These are phyloP conservation scores for Petromus typicus DNA, from an alignment of 2,113 vertebrate genomes.

Conservation along the genomic window DNA sequence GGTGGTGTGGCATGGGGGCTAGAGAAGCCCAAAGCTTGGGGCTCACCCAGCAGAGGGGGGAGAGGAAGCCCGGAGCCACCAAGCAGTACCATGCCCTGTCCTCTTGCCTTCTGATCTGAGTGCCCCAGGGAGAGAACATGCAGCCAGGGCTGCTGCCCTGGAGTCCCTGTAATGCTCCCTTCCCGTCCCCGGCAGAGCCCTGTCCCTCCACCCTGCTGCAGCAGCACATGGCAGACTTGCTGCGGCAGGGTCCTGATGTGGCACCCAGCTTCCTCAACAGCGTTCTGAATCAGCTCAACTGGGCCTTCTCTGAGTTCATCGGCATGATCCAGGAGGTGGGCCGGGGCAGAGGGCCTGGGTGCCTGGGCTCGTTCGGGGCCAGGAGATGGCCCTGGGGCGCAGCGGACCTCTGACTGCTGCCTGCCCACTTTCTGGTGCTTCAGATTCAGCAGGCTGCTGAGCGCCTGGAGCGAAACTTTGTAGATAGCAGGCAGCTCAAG, in stretches of 20 bases:
- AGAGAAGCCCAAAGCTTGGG: neutral
- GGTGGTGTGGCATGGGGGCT: too few species aligned
- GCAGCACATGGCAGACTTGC: conserved; percentile 96
- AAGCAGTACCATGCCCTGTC: neutral
- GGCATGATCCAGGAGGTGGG: conserved; percentile 99
- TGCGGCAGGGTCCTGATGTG: conserved; percentile 93
- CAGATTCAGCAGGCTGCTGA: conserved; percentile 99
- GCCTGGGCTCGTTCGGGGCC: neutral
- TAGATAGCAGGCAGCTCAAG: conserved; percentile 98
- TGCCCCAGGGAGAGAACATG: neutral
- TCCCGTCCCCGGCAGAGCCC: conserved; percentile 90
- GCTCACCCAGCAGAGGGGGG: neutral
- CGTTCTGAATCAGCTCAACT: conserved; percentile 99
- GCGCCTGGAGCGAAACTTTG: conserved; percentile 97
- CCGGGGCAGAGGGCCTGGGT: rapidly evolving
- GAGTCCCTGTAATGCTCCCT: neutral
- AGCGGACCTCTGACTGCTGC: neutral
- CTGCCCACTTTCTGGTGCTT: neutral
- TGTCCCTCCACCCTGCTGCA: conserved; percentile 97
- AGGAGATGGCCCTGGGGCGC: rapidly evolving
- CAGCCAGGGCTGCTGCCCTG: neutral
- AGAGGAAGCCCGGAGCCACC: neutral
- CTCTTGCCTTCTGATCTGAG: neutral
- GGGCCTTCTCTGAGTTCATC: conserved; percentile 99
- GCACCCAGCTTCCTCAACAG: conserved; percentile 99